Conservation (phyloP, 2,113 vertebrate species). For the Daubentonia madagascariensis region DNA sequence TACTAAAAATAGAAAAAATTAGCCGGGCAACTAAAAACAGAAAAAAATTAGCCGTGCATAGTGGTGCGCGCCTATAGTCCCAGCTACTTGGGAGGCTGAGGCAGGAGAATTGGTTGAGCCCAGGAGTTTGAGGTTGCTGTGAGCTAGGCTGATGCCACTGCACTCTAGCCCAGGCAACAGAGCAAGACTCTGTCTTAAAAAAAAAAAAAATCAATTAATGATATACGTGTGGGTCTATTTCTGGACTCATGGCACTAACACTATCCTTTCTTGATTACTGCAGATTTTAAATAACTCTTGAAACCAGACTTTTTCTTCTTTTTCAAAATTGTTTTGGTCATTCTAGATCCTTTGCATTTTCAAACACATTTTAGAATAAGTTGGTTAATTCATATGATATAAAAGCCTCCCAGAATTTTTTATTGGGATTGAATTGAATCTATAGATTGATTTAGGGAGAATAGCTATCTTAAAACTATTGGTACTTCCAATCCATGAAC, state of each 20-base stretch:
- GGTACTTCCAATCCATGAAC: not conserved
- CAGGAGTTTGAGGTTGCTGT: too few species aligned
- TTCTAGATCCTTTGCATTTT: not conserved
- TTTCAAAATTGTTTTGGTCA: not conserved
- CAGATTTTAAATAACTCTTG: not conserved
- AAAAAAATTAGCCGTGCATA: too few species aligned
- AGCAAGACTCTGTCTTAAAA: too few species aligned
- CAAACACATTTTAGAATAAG: not conserved
- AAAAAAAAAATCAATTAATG: not conserved
- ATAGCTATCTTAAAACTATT: not conserved
- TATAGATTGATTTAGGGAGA: not conserved
- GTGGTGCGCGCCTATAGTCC: too few species aligned
- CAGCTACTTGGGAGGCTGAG: too few species aligned
- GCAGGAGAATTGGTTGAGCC: too few species aligned
- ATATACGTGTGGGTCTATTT: not conserved
- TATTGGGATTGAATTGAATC: not conserved
- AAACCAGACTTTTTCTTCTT: not conserved
- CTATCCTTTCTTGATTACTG: not conserved
- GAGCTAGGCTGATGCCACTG: too few species aligned
- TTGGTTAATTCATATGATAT: not conserved
- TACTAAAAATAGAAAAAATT: too few species aligned
- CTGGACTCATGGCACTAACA: not conserved
- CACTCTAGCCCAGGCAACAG: too few species aligned
- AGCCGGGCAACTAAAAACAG: too few species aligned
- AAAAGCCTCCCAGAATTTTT: not conserved